Percentiles rank a stretch among this genome's conserved stretches.
Conservation (phyloP, 2,888 invertebrate genomes). For the Amiota communis region DNA sequence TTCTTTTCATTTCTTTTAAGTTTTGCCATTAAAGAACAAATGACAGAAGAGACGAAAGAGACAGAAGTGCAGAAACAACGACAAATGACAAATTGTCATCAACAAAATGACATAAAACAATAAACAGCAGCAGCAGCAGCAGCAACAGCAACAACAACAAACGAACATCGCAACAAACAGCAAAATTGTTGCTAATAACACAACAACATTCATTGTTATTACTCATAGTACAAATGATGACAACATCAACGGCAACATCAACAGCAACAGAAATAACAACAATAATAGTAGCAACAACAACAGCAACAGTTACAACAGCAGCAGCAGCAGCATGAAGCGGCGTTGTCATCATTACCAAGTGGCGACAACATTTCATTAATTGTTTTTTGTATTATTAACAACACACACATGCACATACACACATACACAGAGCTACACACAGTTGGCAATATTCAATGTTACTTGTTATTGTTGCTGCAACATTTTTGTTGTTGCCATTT, state of each 20-base stretch:
- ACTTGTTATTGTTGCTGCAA: conserved; percentile 10
- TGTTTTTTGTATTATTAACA: background rate
- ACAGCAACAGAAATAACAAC: background rate
- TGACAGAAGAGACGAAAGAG: too few relatives aligned
- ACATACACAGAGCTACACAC: too few relatives aligned
- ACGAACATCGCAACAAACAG: conserved; percentile 40
- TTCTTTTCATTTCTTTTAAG: too few relatives aligned
- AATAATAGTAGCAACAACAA: background rate
- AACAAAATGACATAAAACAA: too few relatives aligned
- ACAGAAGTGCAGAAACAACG: too few relatives aligned
- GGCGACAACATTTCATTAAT: conserved; percentile 13
- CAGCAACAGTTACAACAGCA: background rate
- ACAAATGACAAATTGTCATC: too few relatives aligned
- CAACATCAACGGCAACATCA: background rate
- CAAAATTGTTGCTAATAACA: conserved; percentile 38
- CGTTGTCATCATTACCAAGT: conserved; percentile 2
- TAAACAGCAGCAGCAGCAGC: conserved; percentile 39
- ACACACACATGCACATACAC: too few relatives aligned
- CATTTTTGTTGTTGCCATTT: conserved; percentile 42
- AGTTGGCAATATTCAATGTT: background rate
- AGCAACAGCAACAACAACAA: conserved; percentile 38
- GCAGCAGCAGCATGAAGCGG: background rate
- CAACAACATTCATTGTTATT: conserved; percentile 13
- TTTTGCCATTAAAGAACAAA: too few relatives aligned
- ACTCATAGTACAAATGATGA: conserved; percentile 5